Evolutionary conservation across 2,113 vertebrate genomes (phyloP).

Genomic region (Ornithorhynchus anatinus): DNA sequence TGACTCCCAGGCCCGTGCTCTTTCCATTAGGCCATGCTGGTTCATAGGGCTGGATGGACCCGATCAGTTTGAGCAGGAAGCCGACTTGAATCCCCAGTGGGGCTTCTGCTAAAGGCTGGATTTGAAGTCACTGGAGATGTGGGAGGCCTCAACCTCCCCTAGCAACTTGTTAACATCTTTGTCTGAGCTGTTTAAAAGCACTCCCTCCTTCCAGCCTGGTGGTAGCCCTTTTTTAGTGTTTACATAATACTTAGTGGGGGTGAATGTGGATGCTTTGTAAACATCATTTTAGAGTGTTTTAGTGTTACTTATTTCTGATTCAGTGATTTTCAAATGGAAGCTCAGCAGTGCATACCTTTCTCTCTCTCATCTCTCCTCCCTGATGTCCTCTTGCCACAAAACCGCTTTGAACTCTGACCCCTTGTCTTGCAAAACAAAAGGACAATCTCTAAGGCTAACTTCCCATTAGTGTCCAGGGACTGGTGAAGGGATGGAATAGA

Average conservation of each 20-base stretch:
- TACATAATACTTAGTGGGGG: constrained; percentile 52
- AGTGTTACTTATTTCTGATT: constrained; percentile 32
- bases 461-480: constrained; percentile 2
- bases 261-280: constrained; percentile 32
- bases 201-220: constrained; percentile 26
- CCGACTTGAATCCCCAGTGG: too few relatives aligned
- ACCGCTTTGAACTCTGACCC: constrained; percentile 54
- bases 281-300: neutral
- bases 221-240: constrained; percentile 32
- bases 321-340: constrained; percentile 41
- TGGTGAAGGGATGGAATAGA: constrained; percentile 1
- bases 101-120: too few relatives aligned
- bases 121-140: constrained; percentile 26
- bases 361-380: neutral
- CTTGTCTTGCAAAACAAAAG: constrained; percentile 31
- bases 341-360: constrained; percentile 36
- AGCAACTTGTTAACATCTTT: constrained; percentile 62
- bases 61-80: too few relatives aligned
- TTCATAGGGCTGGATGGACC: too few relatives aligned
- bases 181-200: constrained; percentile 27
- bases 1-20: too few relatives aligned
- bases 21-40: too few relatives aligned
- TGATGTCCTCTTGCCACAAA: too few relatives aligned
- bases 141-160: constrained; percentile 32
- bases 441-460: constrained; percentile 42